phyloP scores from a whole-genome alignment of 2,888 invertebrate species.

The Mythimna loreyi region DNA sequence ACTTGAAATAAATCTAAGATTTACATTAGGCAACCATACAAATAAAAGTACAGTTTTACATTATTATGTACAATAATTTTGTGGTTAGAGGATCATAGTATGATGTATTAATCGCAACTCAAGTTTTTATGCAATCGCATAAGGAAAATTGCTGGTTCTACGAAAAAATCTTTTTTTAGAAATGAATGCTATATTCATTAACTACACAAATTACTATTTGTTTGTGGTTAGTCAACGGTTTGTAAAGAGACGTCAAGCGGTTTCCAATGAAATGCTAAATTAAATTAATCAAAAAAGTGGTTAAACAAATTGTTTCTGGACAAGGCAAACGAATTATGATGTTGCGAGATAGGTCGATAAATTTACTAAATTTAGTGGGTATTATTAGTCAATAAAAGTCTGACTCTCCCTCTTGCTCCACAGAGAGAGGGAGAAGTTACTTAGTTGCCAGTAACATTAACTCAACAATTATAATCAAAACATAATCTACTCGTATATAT shows the following conservation, averaged over 20 bases:
- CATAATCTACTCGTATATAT: no score
- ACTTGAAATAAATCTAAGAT: neutral
- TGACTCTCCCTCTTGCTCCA: no score
- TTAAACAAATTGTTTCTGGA: neutral
- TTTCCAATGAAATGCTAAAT: constrained; percentile 19
- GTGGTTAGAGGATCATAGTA: neutral
- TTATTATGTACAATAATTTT: neutral
- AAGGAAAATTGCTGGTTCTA: constrained; percentile 31
- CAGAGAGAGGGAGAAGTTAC: no score
- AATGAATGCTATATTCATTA: constrained; percentile 4
- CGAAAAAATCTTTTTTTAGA: constrained; percentile 11
- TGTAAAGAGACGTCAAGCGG: constrained; percentile 6
- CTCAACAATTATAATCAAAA: no score
- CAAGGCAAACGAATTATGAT: neutral
- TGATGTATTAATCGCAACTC: neutral
- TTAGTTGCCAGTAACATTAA: no score
- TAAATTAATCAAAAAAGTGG: neutral
- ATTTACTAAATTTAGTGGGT: no score
- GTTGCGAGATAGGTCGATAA: no score
- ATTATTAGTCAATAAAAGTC: no score
- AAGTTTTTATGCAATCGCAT: constrained; percentile 13
- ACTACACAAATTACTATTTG: constrained; percentile 3
- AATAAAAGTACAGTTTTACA: neutral
- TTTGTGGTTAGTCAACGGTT: constrained; percentile 19
- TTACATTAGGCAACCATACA: no score